Conservation (phyloP, 1,140 invertebrate genomes). For the Lasioglossum albipes region DNA sequence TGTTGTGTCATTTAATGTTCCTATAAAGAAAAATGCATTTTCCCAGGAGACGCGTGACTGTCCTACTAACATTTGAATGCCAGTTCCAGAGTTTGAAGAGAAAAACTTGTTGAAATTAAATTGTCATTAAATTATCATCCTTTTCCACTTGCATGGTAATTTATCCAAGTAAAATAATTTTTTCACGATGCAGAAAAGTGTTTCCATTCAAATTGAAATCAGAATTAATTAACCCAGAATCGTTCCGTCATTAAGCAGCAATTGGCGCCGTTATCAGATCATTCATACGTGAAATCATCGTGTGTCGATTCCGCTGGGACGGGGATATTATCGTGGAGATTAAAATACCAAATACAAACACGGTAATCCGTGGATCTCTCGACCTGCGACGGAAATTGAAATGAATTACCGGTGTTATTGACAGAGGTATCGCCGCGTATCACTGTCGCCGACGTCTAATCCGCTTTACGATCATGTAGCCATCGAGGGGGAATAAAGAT, state of each 20-base stretch:
- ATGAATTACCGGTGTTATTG: background rate
- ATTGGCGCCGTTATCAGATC: constrained; percentile 11
- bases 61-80: too few species aligned
- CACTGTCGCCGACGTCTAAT: background rate
- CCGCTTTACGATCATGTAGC: background rate
- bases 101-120: too few species aligned
- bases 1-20: too few species aligned
- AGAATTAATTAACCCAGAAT: constrained; percentile 4
- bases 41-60: too few species aligned
- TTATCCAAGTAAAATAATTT: too few species aligned
- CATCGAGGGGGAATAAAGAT: background rate
- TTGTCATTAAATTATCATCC: too few species aligned
- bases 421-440: background rate
- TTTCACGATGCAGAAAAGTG: too few species aligned
- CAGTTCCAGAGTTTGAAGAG: too few species aligned
- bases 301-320: too few species aligned
- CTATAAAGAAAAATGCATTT: too few species aligned
- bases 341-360: background rate
- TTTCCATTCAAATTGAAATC: background rate
- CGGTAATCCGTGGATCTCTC: background rate
- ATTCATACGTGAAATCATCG: constrained; percentile 8
- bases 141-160: too few species aligned
- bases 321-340: constrained; percentile 2
- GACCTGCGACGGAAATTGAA: background rate
- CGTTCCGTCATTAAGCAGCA: background rate